These are phyloP conservation scores for Noctuana brunneofusca DNA, from an alignment of 2,888 invertebrate species.

Conservation along the genomic window DNA sequence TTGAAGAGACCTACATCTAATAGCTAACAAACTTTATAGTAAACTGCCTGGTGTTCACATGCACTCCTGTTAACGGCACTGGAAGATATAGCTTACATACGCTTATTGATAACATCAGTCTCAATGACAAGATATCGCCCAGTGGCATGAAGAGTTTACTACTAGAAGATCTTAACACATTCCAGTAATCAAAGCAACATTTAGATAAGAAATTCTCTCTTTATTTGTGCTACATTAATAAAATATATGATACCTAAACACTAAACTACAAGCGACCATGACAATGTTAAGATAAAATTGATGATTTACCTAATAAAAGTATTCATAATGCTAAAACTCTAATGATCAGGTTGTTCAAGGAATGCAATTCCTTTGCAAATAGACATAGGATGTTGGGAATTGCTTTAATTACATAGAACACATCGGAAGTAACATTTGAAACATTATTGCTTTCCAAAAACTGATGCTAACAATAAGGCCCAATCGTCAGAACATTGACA, in stretches of 20 bases:
- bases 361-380: not conserved
- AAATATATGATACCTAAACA: not conserved
- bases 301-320: constrained; percentile 36
- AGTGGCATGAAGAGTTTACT: constrained; percentile 46
- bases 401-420: constrained; percentile 37
- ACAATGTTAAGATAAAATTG: constrained; percentile 6
- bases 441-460: constrained; percentile 64
- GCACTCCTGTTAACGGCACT: constrained; percentile 40
- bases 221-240: constrained; percentile 53
- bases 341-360: too few relatives aligned
- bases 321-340: not conserved
- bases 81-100: constrained; percentile 38
- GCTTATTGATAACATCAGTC: constrained; percentile 76
- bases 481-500: constrained; percentile 49
- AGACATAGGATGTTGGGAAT: constrained; percentile 20
- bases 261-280: not conserved
- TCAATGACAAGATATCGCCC: constrained; percentile 68
- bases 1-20: constrained; percentile 78
- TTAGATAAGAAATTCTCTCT: constrained; percentile 61
- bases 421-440: constrained; percentile 53
- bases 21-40: constrained; percentile 74
- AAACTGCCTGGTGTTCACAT: constrained; percentile 61
- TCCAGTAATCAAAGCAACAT: constrained; percentile 55
- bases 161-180: constrained; percentile 54
- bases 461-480: constrained; percentile 77